Evolutionary conservation across 2,888 invertebrate genomes (phyloP).

Genomic region (Craniophora ligustri): DNA sequence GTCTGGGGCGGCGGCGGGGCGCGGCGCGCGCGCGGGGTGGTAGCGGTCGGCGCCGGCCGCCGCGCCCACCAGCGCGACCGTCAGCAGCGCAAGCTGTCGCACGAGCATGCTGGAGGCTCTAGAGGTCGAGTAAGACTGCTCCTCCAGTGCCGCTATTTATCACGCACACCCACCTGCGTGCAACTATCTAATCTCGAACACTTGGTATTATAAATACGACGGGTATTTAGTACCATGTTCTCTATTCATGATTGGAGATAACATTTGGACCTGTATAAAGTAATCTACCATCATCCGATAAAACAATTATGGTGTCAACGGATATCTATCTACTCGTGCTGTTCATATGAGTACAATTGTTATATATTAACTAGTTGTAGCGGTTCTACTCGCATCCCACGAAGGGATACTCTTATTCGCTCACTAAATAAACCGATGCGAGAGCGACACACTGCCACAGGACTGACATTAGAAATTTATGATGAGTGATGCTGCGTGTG

Average conservation of each 20-base stretch:
- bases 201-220: background rate
- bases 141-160: constrained; percentile 7
- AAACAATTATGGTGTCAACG: too few species aligned
- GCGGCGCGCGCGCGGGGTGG: constrained; percentile 1
- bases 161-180: background rate
- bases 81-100: constrained; percentile 6
- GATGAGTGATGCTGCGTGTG: too few species aligned
- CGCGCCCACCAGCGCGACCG: constrained; percentile 13
- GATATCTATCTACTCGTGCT: too few species aligned
- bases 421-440: too few species aligned
- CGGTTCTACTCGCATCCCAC: too few species aligned
- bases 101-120: constrained; percentile 8
- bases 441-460: too few species aligned
- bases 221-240: background rate
- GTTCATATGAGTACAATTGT: too few species aligned
- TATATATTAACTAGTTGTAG: too few species aligned
- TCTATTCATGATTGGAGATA: background rate
- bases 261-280: too few species aligned
- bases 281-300: too few species aligned
- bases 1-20: constrained; percentile 12
- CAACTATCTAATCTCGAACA: constrained; percentile 17
- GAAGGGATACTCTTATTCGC: too few species aligned
- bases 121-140: constrained; percentile 5
- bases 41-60: constrained; percentile 21
- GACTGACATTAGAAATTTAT: too few species aligned